Conservation (phyloP, 30 jellyfish, hydroid and myxozoan species). For the Chrysaora quinquecirrha region DNA sequence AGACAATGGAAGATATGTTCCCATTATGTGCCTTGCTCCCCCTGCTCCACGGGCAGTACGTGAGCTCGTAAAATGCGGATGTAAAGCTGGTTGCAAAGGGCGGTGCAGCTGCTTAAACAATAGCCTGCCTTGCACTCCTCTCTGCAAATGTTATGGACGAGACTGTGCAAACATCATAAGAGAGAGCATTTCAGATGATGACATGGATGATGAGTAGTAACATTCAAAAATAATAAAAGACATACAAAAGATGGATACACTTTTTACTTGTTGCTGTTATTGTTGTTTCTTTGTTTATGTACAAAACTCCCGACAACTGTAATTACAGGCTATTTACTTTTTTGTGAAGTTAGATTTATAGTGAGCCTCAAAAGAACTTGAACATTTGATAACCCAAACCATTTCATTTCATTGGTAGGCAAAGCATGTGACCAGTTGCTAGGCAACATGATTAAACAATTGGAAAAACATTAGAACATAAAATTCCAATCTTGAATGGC, state of each 20-base stretch:
- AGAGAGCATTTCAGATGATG: conserved; percentile 2
- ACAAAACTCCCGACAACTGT: background rate
- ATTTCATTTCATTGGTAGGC: conserved; percentile 1
- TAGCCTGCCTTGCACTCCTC: conserved; percentile 4
- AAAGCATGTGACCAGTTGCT: background rate
- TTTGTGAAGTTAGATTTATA: background rate
- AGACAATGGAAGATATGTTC: background rate
- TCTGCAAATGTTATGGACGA: background rate
- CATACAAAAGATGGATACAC: background rate
- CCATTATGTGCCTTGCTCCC: conserved; percentile 1
- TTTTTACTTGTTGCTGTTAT: no score
- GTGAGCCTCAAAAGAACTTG: background rate
- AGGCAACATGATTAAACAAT: background rate
- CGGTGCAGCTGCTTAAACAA: background rate
- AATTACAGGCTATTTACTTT: background rate
- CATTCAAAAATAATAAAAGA: background rate
- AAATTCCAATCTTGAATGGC: background rate
- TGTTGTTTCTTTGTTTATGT: background rate
- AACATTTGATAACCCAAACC: background rate
- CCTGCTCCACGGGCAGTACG: conserved; percentile 6
- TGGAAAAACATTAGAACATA: background rate
- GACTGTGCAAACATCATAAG: background rate
- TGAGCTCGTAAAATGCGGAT: conserved; percentile 4
- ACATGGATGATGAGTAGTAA: background rate
- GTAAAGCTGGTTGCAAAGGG: background rate